phyloP scores from a whole-genome alignment of 2,888 invertebrate genomes.

The Temnothorax ravouxi region DNA sequence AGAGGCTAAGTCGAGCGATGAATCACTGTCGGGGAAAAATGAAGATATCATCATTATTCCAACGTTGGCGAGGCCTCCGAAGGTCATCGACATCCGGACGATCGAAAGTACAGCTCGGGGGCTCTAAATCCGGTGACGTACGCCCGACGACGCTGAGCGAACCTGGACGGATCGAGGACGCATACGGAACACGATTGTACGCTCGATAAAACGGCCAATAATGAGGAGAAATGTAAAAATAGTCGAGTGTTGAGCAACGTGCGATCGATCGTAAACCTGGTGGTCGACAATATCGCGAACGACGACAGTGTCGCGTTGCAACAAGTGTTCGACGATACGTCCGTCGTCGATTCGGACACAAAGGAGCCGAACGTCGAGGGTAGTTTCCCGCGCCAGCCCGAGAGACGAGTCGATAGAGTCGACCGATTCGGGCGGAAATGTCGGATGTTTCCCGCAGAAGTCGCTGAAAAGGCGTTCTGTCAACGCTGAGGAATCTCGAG shows the following conservation, averaged over 20 bases:
- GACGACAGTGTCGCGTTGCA: neutral
- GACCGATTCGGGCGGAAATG: neutral
- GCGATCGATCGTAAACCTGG: neutral
- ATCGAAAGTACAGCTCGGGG: neutral
- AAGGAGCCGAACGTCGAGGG: neutral
- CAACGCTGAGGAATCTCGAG: neutral
- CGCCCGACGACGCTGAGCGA: neutral
- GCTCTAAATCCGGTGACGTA: neutral
- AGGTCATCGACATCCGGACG: neutral
- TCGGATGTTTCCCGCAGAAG: neutral
- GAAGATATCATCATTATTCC: neutral
- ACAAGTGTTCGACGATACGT: constrained; percentile 25
- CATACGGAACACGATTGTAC: neutral
- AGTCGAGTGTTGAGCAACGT: neutral
- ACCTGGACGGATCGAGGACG: constrained; percentile 15
- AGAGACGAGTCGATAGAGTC: neutral
- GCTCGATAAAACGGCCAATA: neutral
- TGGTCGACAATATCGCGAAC: neutral
- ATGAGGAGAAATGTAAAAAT: neutral
- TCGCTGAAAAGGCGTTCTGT: neutral
- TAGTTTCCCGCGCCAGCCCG: neutral
- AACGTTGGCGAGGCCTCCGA: neutral
- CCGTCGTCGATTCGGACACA: neutral
- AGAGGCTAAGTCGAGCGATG: neutral
- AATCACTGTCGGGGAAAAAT: constrained; percentile 11